phyloP scores from a whole-genome alignment of 2,888 invertebrate genomes.

The Athrips mouffetella region DNA sequence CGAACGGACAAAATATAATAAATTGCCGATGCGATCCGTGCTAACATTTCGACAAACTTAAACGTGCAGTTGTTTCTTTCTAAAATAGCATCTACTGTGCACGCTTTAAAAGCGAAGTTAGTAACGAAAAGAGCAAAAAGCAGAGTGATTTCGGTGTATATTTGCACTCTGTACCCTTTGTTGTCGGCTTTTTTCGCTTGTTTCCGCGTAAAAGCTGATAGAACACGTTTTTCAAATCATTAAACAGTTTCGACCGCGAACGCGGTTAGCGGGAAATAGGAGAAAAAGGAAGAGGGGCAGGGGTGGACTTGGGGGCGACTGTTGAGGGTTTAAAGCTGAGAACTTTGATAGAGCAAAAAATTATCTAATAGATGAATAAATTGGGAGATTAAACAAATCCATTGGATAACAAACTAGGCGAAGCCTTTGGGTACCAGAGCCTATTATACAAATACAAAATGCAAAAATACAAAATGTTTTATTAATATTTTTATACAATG shows the following conservation, averaged over 20 bases:
- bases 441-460: no score
- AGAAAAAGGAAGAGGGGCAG: slow-evolving; percentile 40
- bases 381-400: no score
- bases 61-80: slow-evolving; percentile 17
- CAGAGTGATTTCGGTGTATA: slow-evolving; percentile 57
- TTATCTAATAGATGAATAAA: no score
- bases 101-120: slow-evolving; percentile 31
- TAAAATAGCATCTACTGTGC: slow-evolving; percentile 26
- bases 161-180: slow-evolving; percentile 72
- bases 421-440: no score
- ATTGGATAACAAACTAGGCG: no score
- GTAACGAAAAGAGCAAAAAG: slow-evolving; percentile 34
- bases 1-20: slow-evolving; percentile 77
- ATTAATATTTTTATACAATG: no score
- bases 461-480: no score
- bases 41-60: slow-evolving; percentile 36
- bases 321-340: no score
- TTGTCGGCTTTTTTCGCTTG: slow-evolving; percentile 76
- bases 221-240: slow-evolving; percentile 79
- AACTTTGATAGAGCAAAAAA: no score
- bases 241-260: slow-evolving; percentile 75
- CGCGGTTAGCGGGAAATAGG: slow-evolving; percentile 59
- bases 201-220: slow-evolving; percentile 76
- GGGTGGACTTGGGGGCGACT: background rate
- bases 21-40: slow-evolving; percentile 77